Conservation (phyloP, 64 coral and sea anemone species). For the Anthopleura sola region DNA sequence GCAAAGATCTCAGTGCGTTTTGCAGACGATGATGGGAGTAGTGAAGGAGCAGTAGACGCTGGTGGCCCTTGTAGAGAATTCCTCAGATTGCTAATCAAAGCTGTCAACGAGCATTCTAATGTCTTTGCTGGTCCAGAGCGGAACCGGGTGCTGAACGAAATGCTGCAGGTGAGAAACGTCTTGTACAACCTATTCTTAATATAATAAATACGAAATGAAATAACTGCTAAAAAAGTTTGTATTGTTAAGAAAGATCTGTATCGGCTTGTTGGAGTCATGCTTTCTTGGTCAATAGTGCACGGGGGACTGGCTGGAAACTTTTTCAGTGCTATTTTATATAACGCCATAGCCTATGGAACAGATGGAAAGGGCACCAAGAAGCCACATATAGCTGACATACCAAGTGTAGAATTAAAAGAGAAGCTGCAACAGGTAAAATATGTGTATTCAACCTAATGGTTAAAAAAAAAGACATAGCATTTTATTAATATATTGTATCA, state of each 20-base stretch:
- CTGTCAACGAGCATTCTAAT: slow-evolving; percentile 25
- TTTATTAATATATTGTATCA: background rate
- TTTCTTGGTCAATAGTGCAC: slow-evolving; percentile 26
- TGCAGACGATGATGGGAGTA: slow-evolving; percentile 34
- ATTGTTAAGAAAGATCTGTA: slow-evolving; percentile 21
- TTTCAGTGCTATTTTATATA: slow-evolving; percentile 15
- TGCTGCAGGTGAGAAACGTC: background rate
- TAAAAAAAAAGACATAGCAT: background rate
- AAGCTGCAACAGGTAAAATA: background rate
- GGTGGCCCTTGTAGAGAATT: slow-evolving; percentile 41
- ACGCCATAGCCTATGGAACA: background rate
- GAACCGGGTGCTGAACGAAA: slow-evolving; percentile 3
- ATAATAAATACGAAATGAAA: no score
- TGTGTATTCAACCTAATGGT: no score
- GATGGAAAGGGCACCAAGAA: background rate
- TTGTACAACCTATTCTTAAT: background rate
- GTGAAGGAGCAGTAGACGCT: slow-evolving; percentile 38
- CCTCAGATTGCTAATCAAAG: slow-evolving; percentile 31
- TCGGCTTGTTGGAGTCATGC: slow-evolving; percentile 2
- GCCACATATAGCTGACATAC: background rate
- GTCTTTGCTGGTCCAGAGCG: slow-evolving; percentile 23
- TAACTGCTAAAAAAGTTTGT: no score
- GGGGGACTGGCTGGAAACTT: slow-evolving; percentile 19
- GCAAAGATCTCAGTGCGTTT: slow-evolving; percentile 36
- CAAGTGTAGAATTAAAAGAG: background rate